phyloP scores from a whole-genome alignment of 2,113 vertebrate genomes.

The Donacobius atricapilla region DNA sequence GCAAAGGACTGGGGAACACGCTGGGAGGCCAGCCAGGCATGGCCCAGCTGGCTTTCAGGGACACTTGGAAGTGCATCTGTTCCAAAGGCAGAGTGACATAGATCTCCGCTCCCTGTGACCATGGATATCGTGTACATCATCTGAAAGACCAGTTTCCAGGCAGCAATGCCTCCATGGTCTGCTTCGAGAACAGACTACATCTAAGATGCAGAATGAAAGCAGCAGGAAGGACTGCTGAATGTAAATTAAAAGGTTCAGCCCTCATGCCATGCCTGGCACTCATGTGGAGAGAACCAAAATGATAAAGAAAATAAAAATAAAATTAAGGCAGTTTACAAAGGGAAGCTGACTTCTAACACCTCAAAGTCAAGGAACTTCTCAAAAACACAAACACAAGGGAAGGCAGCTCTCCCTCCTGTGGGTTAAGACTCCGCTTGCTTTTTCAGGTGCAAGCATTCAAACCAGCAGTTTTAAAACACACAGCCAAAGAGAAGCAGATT shows the following conservation, averaged over 20 bases:
- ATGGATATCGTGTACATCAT: not conserved
- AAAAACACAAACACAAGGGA: conserved; percentile 26
- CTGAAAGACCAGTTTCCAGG: not conserved
- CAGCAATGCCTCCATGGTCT: not conserved
- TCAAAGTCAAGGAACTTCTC: conserved; percentile 30
- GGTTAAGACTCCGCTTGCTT: conserved; percentile 47
- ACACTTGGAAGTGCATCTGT: not conserved
- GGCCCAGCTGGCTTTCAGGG: not conserved
- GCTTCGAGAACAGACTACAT: not conserved
- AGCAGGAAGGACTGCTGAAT: not conserved
- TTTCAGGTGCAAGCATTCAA: conserved; percentile 28
- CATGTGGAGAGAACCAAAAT: conserved; percentile 28
- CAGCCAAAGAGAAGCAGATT: conserved; percentile 25
- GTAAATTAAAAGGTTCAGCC: conserved; percentile 37
- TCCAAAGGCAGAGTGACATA: not conserved
- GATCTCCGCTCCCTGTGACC: not conserved
- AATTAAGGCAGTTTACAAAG: conserved; percentile 61
- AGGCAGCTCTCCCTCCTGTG: not conserved
- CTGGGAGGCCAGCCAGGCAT: not conserved
- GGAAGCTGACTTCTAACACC: conserved; percentile 48
- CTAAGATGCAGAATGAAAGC: conserved; percentile 22
- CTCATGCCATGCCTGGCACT: conserved; percentile 36
- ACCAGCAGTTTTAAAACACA: conserved; percentile 1
- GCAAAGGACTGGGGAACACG: not conserved
- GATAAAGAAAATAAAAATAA: not conserved